Conservation (phyloP, 2,888 invertebrate genomes). For the Chymomyza procnemis region DNA sequence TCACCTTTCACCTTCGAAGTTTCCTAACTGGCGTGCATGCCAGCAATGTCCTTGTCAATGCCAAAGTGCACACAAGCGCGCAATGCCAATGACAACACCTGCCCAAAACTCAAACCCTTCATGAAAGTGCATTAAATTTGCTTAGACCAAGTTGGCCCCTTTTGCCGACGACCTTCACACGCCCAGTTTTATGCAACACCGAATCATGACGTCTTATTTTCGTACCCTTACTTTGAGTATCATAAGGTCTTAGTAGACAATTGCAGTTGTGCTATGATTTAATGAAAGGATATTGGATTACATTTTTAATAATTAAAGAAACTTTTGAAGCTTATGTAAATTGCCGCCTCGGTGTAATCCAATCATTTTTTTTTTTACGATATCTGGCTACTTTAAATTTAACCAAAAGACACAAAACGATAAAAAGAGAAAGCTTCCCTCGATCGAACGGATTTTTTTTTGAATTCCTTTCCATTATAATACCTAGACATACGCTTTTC, state of each 20-base stretch:
- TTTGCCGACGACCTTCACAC: slow-evolving; percentile 58
- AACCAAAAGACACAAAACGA: no score
- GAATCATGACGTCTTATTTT: slow-evolving; percentile 41
- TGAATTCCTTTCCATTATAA: no score
- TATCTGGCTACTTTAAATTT: no score
- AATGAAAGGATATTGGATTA: no score
- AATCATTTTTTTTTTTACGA: no score
- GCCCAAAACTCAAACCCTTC: background rate
- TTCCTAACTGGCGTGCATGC: slow-evolving; percentile 1
- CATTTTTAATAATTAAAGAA: no score
- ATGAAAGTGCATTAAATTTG: background rate
- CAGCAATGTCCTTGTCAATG: slow-evolving; percentile 57
- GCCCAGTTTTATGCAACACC: slow-evolving; percentile 51
- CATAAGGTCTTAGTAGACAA: slow-evolving; percentile 30
- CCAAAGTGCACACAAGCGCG: slow-evolving; percentile 30
- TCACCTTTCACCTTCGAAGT: slow-evolving; percentile 47
- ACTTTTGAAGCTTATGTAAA: no score
- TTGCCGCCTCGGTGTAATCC: no score
- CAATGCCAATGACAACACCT: slow-evolving; percentile 44
- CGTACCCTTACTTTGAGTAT: slow-evolving; percentile 36
- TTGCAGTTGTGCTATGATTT: no score
- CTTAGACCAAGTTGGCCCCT: slow-evolving; percentile 27
- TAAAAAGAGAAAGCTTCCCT: no score
- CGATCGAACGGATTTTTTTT: no score
- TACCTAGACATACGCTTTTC: no score